phyloP scores from a whole-genome alignment of 2,888 invertebrate species.

The Pocota personata region DNA sequence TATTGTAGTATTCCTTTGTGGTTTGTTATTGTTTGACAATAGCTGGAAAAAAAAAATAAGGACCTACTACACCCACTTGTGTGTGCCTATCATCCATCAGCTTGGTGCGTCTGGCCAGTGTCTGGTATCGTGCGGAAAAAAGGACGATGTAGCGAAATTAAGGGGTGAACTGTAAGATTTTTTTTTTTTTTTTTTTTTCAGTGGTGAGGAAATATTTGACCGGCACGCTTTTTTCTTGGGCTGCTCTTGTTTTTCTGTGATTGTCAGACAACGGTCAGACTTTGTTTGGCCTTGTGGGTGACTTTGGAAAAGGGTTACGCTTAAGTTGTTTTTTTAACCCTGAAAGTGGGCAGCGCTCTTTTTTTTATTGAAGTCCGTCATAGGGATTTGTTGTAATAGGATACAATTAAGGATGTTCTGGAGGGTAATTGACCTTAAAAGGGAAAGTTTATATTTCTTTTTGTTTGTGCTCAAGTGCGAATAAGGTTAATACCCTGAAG shows the following conservation, averaged over 20 bases:
- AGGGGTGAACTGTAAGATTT: conserved; percentile 47
- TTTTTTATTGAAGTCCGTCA: not conserved
- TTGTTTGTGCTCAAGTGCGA: conserved; percentile 24
- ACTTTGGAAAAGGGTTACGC: conserved; percentile 42
- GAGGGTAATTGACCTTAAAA: conserved; percentile 48
- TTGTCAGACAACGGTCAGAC: conserved; percentile 62
- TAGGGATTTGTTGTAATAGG: conserved; percentile 21
- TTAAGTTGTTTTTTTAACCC: conserved; percentile 35
- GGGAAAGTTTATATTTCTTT: conserved; percentile 4
- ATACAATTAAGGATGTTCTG: conserved; percentile 50
- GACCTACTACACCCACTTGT: conserved; percentile 46
- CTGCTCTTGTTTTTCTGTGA: conserved; percentile 25
- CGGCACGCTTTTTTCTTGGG: conserved; percentile 34
- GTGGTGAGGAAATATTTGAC: conserved; percentile 34
- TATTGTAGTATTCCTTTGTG: conserved; percentile 58
- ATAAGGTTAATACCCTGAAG: not conserved
- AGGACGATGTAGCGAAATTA: conserved; percentile 43
- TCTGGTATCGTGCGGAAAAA: conserved; percentile 44
- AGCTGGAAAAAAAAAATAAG: not conserved
- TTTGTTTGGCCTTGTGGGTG: conserved; percentile 37
- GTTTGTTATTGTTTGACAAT: conserved; percentile 65
- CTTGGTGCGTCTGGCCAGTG: conserved; percentile 63
- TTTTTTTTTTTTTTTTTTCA: not conserved
- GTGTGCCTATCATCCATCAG: conserved; percentile 67
- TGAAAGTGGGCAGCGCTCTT: conserved; percentile 7